phyloP scores from a whole-genome alignment of 2,888 invertebrate species.

The Hydraecia micacea region DNA sequence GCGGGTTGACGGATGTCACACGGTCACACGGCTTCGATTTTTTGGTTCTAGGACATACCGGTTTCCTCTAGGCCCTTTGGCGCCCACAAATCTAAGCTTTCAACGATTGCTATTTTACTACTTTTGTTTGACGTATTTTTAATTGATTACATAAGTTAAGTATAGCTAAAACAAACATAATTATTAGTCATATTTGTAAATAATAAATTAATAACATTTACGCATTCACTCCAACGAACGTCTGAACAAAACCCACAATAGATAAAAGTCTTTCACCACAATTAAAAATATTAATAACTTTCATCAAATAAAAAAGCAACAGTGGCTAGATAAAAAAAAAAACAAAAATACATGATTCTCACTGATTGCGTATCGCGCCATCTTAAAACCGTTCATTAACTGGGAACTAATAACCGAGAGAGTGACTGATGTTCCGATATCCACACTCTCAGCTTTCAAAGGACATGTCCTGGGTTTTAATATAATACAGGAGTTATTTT shows the following conservation, averaged over 20 bases:
- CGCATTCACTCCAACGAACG: background rate
- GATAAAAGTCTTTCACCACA: constrained; percentile 18
- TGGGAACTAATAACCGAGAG: constrained; percentile 69
- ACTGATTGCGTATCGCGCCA: constrained; percentile 58
- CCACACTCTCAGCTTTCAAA: constrained; percentile 28
- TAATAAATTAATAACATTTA: background rate
- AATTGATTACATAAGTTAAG: background rate
- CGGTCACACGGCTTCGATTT: too few species aligned
- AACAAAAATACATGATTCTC: constrained; percentile 44
- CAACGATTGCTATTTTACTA: background rate
- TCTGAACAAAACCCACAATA: background rate
- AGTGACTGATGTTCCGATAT: constrained; percentile 63
- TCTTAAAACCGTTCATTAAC: constrained; percentile 69
- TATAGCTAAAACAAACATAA: background rate
- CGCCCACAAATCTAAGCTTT: background rate
- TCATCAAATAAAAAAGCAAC: constrained; percentile 36
- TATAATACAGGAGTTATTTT: constrained; percentile 11
- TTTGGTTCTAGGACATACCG: too few species aligned
- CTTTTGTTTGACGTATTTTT: background rate
- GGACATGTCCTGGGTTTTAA: constrained; percentile 31
- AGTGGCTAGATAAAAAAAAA: constrained; percentile 28
- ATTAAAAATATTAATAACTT: constrained; percentile 37
- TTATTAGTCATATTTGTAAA: background rate
- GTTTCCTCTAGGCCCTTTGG: background rate
- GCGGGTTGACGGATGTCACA: too few species aligned